Percentiles rank a stretch among this genome's conserved stretches.
phyloP scores from a whole-genome alignment of 1,140 invertebrate genomes.

The Lordiphosa stackelbergi region DNA sequence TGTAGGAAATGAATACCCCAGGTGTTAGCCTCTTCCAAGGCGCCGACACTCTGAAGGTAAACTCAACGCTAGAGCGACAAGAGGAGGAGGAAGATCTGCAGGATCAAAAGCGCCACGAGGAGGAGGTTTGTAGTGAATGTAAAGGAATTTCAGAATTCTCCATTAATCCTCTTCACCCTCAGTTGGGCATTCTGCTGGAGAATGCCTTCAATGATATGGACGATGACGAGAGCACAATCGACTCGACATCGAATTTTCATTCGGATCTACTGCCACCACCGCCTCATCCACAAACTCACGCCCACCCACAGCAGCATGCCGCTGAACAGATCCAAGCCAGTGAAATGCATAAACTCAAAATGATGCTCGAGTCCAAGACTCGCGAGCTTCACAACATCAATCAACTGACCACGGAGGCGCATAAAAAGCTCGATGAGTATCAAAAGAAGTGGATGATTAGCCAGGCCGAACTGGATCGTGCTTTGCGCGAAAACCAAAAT shows the following conservation, averaged over 20 bases:
- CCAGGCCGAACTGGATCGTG: slow-evolving; percentile 79
- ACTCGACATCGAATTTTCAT: slow-evolving; percentile 60
- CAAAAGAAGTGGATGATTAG: slow-evolving; percentile 77
- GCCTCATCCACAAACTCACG: slow-evolving; percentile 5
- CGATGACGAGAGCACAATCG: slow-evolving; percentile 79
- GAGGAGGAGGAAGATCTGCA: slow-evolving; percentile 80
- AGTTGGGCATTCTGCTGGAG: slow-evolving; percentile 79
- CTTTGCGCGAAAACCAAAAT: slow-evolving; percentile 78
- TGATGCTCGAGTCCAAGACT: slow-evolving; percentile 55
- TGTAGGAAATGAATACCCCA: slow-evolving; percentile 77
- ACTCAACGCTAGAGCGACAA: slow-evolving; percentile 79
- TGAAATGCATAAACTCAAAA: slow-evolving; percentile 56
- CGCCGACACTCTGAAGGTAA: slow-evolving; percentile 79
- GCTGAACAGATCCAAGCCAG: slow-evolving; percentile 7
- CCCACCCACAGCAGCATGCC: slow-evolving; percentile 11
- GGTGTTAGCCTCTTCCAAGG: slow-evolving; percentile 81
- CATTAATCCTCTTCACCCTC: slow-evolving; percentile 2
- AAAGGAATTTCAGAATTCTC: slow-evolving; percentile 5
- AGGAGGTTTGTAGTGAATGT: slow-evolving; percentile 77
- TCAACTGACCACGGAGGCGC: slow-evolving; percentile 37
- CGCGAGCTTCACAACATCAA: slow-evolving; percentile 52
- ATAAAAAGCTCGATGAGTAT: slow-evolving; percentile 70
- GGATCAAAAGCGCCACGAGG: slow-evolving; percentile 79
- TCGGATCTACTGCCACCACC: slow-evolving; percentile 44
- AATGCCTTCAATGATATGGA: slow-evolving; percentile 81